Percentiles rank a stretch among this genome's conserved stretches.
Evolutionary conservation across 1,140 invertebrate genomes (phyloP).

Genomic region (Thalassaphorura encarpata): DNA sequence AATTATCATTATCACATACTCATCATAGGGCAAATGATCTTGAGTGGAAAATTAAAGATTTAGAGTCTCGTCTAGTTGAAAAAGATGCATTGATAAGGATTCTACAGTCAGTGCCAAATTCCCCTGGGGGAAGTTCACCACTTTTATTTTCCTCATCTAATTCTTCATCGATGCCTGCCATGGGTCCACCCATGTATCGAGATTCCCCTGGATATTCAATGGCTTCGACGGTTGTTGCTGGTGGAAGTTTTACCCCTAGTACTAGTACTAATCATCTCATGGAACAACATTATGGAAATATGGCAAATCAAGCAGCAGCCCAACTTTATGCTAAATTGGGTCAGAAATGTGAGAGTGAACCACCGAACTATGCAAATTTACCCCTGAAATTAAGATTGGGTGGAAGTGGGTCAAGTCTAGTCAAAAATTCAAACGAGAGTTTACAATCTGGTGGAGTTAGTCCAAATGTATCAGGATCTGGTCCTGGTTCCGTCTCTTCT

Average conservation of each 20-base stretch:
- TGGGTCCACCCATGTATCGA: constrained; percentile 13
- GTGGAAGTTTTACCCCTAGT: neutral
- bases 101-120: constrained; percentile 44
- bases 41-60: constrained; percentile 73
- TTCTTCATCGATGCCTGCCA: constrained; percentile 5
- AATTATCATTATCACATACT: constrained; percentile 46
- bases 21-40: constrained; percentile 73
- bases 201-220: constrained; percentile 27
- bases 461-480: constrained; percentile 14
- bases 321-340: constrained; percentile 26
- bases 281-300: constrained; percentile 4
- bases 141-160: constrained; percentile 6
- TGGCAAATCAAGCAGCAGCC: neutral
- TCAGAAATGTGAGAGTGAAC: constrained; percentile 28
- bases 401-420: constrained; percentile 28
- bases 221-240: neutral
- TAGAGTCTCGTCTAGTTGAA: constrained; percentile 78
- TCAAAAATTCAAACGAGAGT: constrained; percentile 28
- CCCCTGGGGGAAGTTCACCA: neutral
- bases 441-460: constrained; percentile 15
- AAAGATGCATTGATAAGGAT: constrained; percentile 82
- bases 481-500: constrained; percentile 35
- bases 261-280: constrained; percentile 13
- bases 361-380: constrained; percentile 30
- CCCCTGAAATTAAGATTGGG: constrained; percentile 30